Percentiles rank a stretch among this genome's conserved stretches.
Conservation (phyloP, 2,797 vertebrate species). For the Myotis myotis region DNA sequence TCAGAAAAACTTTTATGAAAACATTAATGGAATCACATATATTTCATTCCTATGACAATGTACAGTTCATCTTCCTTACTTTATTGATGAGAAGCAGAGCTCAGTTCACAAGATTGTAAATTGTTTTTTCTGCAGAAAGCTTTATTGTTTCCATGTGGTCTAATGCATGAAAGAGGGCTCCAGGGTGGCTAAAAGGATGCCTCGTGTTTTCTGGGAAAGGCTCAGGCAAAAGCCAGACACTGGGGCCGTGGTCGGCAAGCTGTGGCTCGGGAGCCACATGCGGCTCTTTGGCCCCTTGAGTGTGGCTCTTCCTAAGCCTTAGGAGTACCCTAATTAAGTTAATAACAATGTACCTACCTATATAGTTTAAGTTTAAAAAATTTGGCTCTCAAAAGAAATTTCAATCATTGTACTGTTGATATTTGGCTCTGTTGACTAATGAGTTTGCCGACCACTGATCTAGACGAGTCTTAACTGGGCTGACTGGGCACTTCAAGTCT, state of each 20-base stretch:
- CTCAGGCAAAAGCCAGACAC: neutral
- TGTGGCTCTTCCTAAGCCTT: too few relatives aligned
- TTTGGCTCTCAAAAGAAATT: too few relatives aligned
- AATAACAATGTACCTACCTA: too few relatives aligned
- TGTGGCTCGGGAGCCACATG: too few relatives aligned
- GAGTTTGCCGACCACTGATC: too few relatives aligned
- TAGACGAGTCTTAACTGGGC: too few relatives aligned
- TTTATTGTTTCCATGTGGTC: neutral
- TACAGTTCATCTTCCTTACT: neutral
- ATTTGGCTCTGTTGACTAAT: too few relatives aligned
- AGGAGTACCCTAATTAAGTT: too few relatives aligned
- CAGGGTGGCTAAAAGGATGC: neutral
- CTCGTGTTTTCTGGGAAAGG: neutral
- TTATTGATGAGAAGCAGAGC: neutral
- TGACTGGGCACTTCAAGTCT: too few relatives aligned
- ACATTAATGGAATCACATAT: neutral
- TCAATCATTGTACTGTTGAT: too few relatives aligned
- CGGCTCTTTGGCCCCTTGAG: too few relatives aligned
- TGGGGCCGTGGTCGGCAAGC: neutral
- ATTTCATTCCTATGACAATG: neutral
- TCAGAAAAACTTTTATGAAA: constrained; percentile 17
- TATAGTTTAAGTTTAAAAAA: too few relatives aligned
- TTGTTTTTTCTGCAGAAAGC: neutral
- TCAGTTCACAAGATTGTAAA: neutral
- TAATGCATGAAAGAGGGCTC: neutral